Conservation (phyloP, 2,797 vertebrate species). For the Falco biarmicus region DNA sequence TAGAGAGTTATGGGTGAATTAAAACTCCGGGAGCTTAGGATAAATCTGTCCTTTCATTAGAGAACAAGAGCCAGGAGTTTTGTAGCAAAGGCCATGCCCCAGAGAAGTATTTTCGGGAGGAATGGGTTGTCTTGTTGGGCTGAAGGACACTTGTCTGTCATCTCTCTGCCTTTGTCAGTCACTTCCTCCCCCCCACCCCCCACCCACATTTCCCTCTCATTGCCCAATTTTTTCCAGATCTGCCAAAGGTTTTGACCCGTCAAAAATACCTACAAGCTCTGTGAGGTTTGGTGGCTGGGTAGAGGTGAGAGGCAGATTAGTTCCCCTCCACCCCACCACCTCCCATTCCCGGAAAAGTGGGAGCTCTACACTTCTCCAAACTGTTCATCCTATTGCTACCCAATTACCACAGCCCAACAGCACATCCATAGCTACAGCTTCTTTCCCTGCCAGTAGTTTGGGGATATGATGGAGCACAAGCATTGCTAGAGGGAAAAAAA, state of each 20-base stretch:
- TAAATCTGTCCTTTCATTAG: neutral
- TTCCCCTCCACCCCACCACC: neutral
- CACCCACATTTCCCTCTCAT: neutral
- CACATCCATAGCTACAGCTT: neutral
- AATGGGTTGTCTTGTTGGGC: neutral
- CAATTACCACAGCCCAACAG: fast-evolving
- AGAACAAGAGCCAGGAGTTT: neutral
- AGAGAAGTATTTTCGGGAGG: neutral
- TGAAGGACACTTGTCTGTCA: neutral
- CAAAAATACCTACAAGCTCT: neutral
- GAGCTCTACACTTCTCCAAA: neutral
- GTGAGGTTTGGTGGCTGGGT: neutral
- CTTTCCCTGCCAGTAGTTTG: neutral
- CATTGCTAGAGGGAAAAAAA: neutral
- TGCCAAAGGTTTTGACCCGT: neutral
- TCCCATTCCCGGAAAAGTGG: neutral
- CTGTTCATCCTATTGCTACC: neutral
- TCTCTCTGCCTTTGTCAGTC: neutral
- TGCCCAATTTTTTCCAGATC: neutral
- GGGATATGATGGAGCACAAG: neutral
- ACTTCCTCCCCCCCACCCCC: neutral
- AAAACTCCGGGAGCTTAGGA: neutral
- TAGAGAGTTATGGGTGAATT: neutral
- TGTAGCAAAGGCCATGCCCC: neutral
- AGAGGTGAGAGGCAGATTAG: neutral